phyloP scores from a whole-genome alignment of 1,140 invertebrate genomes.

The Parasteatoda tepidariorum region DNA sequence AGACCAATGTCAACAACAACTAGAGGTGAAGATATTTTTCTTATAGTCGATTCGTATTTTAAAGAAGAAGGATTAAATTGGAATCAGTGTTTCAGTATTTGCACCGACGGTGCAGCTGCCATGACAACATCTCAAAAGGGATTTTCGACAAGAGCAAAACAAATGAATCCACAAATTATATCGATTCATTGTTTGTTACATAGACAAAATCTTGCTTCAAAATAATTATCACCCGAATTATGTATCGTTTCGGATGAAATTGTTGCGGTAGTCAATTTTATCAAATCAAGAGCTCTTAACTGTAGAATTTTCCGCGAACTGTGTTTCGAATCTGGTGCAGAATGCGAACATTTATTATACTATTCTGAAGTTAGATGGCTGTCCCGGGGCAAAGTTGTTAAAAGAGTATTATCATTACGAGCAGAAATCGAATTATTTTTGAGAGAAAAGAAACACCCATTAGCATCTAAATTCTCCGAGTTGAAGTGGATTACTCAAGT shows the following conservation, averaged over 20 bases:
- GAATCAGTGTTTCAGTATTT: constrained; percentile 25
- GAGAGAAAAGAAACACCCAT: constrained; percentile 9
- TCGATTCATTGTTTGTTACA: constrained; percentile 17
- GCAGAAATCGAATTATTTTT: constrained; percentile 33
- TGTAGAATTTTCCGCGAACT: constrained; percentile 27
- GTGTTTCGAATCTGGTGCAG: constrained; percentile 11
- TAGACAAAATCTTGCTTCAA: constrained; percentile 27
- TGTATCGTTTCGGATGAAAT: constrained; percentile 28
- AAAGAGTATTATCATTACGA: constrained; percentile 26
- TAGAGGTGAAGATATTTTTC: constrained; percentile 31
- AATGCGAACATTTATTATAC: constrained; percentile 17
- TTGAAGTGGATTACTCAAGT: constrained; percentile 8
- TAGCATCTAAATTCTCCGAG: constrained; percentile 2
- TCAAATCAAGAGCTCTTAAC: constrained; percentile 42
- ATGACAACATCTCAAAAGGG: constrained; percentile 22
- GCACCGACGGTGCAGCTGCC: background rate
- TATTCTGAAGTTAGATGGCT: constrained; percentile 22
- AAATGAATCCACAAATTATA: constrained; percentile 15
- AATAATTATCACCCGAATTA: constrained; percentile 10
- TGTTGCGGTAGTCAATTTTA: constrained; percentile 28
- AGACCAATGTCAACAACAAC: constrained; percentile 14
- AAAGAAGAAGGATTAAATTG: constrained; percentile 19
- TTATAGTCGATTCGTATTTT: constrained; percentile 18
- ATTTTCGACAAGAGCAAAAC: constrained; percentile 22
- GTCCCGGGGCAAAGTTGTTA: constrained; percentile 27